These are phyloP conservation scores for Cryptoblepharus egeriae DNA, from an alignment of 2,797 vertebrate species.

Conservation along the genomic window DNA sequence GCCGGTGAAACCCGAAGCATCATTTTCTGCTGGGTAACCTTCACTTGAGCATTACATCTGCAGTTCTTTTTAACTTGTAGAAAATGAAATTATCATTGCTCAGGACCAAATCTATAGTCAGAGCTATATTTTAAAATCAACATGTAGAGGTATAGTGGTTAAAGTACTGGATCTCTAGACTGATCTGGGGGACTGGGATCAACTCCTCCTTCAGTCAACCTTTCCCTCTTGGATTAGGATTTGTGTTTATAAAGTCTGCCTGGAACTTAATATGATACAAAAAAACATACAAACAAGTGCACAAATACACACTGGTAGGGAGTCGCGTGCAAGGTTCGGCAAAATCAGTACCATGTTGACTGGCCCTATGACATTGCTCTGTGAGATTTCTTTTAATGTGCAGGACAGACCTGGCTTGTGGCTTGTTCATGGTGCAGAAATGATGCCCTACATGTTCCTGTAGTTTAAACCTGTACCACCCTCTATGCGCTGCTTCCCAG, in stretches of 20 bases:
- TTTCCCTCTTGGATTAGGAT: not conserved
- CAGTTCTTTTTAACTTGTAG: conserved; percentile 19
- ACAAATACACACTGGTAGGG: too few species aligned
- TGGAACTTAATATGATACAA: too few species aligned
- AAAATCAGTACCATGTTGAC: too few species aligned
- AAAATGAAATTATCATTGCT: conserved; percentile 11
- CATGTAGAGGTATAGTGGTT: too few species aligned
- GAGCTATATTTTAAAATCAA: not conserved
- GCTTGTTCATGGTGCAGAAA: conserved; percentile 10
- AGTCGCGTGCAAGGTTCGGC: too few species aligned
- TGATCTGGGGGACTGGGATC: not conserved
- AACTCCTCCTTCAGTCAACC: too few species aligned
- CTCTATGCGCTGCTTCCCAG: conserved; percentile 8
- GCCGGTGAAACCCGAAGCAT: conserved; percentile 31
- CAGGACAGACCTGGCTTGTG: not conserved
- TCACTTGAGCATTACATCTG: conserved; percentile 25
- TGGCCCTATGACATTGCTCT: too few species aligned
- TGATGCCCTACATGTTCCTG: not conserved
- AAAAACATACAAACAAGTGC: too few species aligned
- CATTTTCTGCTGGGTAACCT: conserved; percentile 42
- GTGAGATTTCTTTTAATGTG: not conserved
- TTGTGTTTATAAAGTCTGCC: too few species aligned
- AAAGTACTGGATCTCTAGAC: not conserved
- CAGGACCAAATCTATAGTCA: too few species aligned
- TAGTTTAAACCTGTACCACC: not conserved